Conservation (phyloP, 2,888 invertebrate genomes). For the Vanessa cardui region DNA sequence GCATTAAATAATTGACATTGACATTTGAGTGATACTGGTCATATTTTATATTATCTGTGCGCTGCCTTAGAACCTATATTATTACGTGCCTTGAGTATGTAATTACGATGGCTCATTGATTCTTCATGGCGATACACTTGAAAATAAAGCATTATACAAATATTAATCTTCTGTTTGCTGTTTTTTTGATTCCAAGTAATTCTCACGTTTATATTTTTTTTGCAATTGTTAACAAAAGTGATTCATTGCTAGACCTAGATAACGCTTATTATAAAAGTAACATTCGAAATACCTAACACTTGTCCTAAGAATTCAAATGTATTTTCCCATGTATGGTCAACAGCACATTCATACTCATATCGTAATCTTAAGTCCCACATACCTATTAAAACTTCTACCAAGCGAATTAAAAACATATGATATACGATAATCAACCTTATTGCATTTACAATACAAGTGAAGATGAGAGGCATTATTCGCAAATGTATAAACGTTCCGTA, state of each 20-base stretch:
- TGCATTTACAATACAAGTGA: slow-evolving; percentile 19
- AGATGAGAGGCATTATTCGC: slow-evolving; percentile 26
- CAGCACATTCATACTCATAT: slow-evolving; percentile 24
- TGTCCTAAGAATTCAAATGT: slow-evolving; percentile 34
- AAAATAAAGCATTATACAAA: neutral
- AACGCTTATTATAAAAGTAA: neutral
- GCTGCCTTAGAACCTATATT: too few species aligned
- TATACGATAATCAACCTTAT: slow-evolving; percentile 35
- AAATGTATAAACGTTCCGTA: slow-evolving; percentile 47
- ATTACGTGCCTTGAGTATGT: too few species aligned
- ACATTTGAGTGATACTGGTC: too few species aligned
- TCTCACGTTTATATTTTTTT: slow-evolving; percentile 17
- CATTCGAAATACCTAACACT: slow-evolving; percentile 30
- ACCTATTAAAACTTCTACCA: slow-evolving; percentile 25
- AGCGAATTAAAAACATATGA: slow-evolving; percentile 31
- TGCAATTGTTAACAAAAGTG: neutral
- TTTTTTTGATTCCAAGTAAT: neutral
- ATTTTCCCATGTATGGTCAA: slow-evolving; percentile 41
- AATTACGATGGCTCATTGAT: too few species aligned
- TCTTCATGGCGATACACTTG: neutral
- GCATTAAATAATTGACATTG: too few species aligned
- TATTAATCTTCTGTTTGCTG: too few species aligned
- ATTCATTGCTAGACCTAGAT: slow-evolving; percentile 18
- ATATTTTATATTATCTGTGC: too few species aligned
- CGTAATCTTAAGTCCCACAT: slow-evolving; percentile 18